Conservation (phyloP, 2,113 vertebrate species). For the Chloebia gouldiae region DNA sequence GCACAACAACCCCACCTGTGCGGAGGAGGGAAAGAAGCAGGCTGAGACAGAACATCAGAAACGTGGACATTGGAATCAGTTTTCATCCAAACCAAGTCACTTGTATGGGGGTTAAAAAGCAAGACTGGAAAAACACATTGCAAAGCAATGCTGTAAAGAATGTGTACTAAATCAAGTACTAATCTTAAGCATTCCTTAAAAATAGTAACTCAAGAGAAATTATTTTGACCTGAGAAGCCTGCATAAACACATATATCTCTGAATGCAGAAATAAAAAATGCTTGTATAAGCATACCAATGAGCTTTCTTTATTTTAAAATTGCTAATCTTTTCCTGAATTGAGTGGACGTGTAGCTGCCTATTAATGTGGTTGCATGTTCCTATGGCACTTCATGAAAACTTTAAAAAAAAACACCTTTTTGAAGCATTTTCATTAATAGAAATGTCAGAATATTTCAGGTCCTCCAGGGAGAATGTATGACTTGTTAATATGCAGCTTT, state of each 20-base stretch:
- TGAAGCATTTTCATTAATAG: neutral
- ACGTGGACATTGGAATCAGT: accelerated
- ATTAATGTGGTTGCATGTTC: neutral
- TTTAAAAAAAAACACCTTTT: neutral
- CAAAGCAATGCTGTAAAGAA: neutral
- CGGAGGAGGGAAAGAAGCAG: neutral
- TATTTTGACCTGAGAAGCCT: neutral
- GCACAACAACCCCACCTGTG: neutral
- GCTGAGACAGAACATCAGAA: neutral
- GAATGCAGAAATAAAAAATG: neutral
- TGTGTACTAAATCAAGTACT: neutral
- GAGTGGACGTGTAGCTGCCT: neutral
- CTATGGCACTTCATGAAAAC: neutral
- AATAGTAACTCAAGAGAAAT: neutral
- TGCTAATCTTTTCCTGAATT: neutral
- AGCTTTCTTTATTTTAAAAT: neutral
- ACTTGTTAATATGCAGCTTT: slow-evolving; percentile 4
- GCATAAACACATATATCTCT: neutral
- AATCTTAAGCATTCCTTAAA: neutral
- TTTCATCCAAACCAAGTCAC: neutral
- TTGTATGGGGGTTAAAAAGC: neutral
- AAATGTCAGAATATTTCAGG: slow-evolving; percentile 3
- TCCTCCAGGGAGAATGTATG: neutral
- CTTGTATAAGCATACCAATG: neutral
- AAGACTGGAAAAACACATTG: slow-evolving; percentile 21